Percentiles rank a stretch among this genome's conserved stretches.
These are phyloP conservation scores for Amphiprion ocellaris DNA, from an alignment of 2,113 vertebrate species.

Conservation along the genomic window DNA sequence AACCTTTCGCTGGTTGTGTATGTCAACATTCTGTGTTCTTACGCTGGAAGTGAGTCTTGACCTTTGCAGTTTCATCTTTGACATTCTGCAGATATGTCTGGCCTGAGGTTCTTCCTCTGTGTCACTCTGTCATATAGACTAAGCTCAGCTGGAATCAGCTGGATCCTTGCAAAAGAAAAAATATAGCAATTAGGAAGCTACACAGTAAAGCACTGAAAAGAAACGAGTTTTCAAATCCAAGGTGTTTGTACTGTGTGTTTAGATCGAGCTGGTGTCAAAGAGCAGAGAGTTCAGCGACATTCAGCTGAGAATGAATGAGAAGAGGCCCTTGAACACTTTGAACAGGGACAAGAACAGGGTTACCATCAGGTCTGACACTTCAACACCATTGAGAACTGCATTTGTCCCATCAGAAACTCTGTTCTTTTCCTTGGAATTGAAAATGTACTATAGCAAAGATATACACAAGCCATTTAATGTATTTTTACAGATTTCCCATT, in stretches of 20 bases:
- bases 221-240: not conserved
- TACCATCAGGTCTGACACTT: conserved; percentile 90
- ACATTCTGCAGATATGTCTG: not conserved
- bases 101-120: not conserved
- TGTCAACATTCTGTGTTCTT: not conserved
- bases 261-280: conserved; percentile 91
- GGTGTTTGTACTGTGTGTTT: conserved; percentile 44
- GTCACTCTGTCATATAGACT: not conserved
- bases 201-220: not conserved
- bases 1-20: too few species aligned
- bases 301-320: conserved; percentile 93
- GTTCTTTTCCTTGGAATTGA: not conserved
- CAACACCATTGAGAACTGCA: not conserved
- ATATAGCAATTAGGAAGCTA: not conserved
- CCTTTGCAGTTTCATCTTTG: not conserved
- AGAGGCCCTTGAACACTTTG: conserved; percentile 90
- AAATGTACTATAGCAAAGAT: not conserved
- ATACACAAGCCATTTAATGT: conserved; percentile 5
- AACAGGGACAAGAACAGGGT: conserved; percentile 93
- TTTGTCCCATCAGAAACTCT: not conserved
- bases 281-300: conserved; percentile 93
- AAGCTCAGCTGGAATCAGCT: not conserved
- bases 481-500: conserved; percentile 90
- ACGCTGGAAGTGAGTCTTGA: rapidly evolving
- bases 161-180: not conserved